Conservation (phyloP, 2,113 vertebrate genomes). For the Pygoscelis antarcticus region DNA sequence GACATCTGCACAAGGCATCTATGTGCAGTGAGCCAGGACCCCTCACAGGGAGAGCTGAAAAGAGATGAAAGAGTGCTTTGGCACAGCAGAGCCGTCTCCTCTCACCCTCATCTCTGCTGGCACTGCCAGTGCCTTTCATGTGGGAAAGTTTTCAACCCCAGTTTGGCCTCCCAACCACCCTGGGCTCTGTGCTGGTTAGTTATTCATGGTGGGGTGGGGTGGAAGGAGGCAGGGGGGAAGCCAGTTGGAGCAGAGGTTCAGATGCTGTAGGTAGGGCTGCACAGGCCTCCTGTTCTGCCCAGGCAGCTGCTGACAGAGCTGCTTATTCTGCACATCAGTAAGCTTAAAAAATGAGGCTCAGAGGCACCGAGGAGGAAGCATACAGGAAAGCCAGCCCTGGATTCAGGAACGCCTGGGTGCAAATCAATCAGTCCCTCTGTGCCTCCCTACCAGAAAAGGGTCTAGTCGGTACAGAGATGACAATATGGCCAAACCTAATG, state of each 20-base stretch:
- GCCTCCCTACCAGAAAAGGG: not conserved
- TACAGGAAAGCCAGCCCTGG: not conserved
- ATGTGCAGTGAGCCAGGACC: constrained; percentile 63
- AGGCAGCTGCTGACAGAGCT: not conserved
- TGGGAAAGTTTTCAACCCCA: constrained; percentile 54
- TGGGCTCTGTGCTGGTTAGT: not conserved
- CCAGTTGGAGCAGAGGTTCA: not conserved
- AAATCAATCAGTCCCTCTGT: not conserved
- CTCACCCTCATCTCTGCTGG: constrained; percentile 36
- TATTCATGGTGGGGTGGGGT: not conserved
- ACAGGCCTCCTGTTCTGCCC: not conserved
- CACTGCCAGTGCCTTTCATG: not conserved
- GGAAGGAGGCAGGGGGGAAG: not conserved
- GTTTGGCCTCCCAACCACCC: not conserved
- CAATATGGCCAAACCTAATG: not conserved
- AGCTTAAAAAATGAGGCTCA: not conserved
- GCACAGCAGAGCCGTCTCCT: constrained; percentile 19
- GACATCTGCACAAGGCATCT: constrained; percentile 69
- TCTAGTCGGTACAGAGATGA: not conserved
- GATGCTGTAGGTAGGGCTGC: not conserved
- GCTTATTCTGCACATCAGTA: not conserved
- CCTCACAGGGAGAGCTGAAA: constrained; percentile 51
- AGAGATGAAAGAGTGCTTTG: constrained; percentile 51
- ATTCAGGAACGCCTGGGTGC: not conserved
- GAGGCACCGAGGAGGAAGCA: not conserved